Evolutionary conservation across 2,888 invertebrate species (phyloP).

Genomic region (Tipula vernalis): DNA sequence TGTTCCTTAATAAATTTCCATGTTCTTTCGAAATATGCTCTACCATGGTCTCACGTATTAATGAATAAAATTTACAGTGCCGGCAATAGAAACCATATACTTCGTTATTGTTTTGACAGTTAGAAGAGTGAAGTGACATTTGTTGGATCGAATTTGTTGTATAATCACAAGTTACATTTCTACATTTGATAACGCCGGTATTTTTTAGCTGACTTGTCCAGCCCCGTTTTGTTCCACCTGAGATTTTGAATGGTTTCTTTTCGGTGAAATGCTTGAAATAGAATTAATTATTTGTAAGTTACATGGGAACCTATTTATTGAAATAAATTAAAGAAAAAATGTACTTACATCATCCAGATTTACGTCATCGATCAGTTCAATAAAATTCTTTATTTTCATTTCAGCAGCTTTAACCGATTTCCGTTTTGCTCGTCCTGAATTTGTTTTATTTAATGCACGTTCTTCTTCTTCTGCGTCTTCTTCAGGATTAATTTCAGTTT

Average conservation of each 20-base stretch:
- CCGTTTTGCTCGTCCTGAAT: constrained; percentile 28
- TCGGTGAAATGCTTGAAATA: neutral
- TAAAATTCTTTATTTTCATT: constrained; percentile 9
- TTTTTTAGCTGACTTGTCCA: constrained; percentile 20
- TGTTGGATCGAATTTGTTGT: constrained; percentile 21
- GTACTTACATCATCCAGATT: constrained; percentile 13
- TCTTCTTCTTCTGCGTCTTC: neutral
- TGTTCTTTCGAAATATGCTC: constrained; percentile 18
- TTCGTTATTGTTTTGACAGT: constrained; percentile 24
- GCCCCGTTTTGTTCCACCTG: neutral
- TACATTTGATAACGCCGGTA: constrained; percentile 25
- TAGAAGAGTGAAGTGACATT: constrained; percentile 24
- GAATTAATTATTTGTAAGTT: too few relatives aligned
- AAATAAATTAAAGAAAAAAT: neutral
- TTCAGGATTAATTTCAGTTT: neutral
- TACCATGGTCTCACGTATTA: constrained; percentile 16
- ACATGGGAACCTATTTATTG: neutral
- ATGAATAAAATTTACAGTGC: constrained; percentile 18
- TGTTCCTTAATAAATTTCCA: constrained; percentile 9
- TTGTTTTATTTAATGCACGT: constrained; percentile 20
- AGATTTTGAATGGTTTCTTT: neutral
- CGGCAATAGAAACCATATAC: constrained; percentile 23
- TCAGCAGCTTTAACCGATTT: constrained; percentile 26
- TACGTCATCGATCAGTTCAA: neutral
- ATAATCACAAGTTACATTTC: constrained; percentile 27